Evolutionary conservation across 1,140 invertebrate species (phyloP).

Genomic region (Delia radicum): DNA sequence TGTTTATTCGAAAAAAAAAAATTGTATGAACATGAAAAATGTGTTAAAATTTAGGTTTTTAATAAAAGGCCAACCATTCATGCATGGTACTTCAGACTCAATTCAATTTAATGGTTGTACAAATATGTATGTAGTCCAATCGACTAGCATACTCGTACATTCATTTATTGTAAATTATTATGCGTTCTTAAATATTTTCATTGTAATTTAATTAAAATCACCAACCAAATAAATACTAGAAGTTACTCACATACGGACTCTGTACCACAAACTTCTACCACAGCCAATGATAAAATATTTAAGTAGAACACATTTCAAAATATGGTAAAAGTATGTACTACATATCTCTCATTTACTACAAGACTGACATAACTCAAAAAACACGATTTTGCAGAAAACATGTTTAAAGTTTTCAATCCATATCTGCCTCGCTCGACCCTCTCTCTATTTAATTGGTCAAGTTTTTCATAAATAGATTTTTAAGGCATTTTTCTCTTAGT

Average conservation of each 20-base stretch:
- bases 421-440: no score
- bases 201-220: slow-evolving; percentile 23
- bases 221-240: neutral
- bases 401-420: no score
- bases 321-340: no score
- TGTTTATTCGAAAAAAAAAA: neutral
- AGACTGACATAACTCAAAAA: no score
- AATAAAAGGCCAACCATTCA: neutral
- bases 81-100: no score
- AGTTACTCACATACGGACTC: neutral
- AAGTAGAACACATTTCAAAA: neutral
- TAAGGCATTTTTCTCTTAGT: no score
- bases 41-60: slow-evolving; percentile 4
- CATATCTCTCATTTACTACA: no score
- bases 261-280: slow-evolving; percentile 2
- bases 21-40: slow-evolving; percentile 3
- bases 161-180: slow-evolving; percentile 17
- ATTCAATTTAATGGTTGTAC: no score
- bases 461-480: neutral
- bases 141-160: no score
- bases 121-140: no score
- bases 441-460: no score
- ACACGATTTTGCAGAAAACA: no score
- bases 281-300: neutral
- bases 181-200: slow-evolving; percentile 14